Conservation (phyloP, 2,113 vertebrate species). For the Platycercus adscitus region DNA sequence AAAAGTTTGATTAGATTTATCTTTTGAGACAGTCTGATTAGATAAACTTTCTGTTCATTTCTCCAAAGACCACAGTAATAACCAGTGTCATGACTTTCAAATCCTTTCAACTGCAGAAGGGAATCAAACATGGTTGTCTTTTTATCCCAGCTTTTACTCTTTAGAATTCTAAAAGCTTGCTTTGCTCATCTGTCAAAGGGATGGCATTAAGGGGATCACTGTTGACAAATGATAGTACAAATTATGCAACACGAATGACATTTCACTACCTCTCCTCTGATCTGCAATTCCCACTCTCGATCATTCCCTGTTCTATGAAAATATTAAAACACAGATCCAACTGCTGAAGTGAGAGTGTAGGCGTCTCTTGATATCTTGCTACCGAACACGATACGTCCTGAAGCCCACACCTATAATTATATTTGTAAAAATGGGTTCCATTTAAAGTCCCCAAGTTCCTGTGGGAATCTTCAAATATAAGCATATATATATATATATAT, state of each 20-base stretch:
- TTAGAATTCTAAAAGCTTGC: conserved; percentile 75
- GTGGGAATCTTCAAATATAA: background rate
- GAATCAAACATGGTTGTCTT: conserved; percentile 76
- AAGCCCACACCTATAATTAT: conserved; percentile 54
- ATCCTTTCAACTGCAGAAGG: conserved; percentile 75
- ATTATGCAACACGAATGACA: conserved; percentile 83
- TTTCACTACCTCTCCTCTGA: conserved; percentile 75
- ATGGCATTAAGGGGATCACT: conserved; percentile 79
- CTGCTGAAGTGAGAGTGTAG: conserved; percentile 26
- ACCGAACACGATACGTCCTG: conserved; percentile 24
- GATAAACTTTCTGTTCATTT: conserved; percentile 73
- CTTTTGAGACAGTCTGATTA: conserved; percentile 76
- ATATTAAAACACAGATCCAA: conserved; percentile 50
- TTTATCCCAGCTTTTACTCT: conserved; percentile 75
- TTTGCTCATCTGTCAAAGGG: conserved; percentile 74
- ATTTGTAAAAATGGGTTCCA: conserved; percentile 3
- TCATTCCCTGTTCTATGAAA: conserved; percentile 72
- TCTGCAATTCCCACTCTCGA: conserved; percentile 74
- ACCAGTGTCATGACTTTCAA: conserved; percentile 79
- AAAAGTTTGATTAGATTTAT: conserved; percentile 75
- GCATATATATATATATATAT: background rate
- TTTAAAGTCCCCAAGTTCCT: background rate
- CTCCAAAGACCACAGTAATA: conserved; percentile 76
- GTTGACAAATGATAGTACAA: conserved; percentile 82
- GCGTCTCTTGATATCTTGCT: conserved; percentile 14